A percentile compares a stretch with the other conserved stretches of the same genome.
phyloP scores from a whole-genome alignment of 2,888 invertebrate species.

The Drosophila limbata region DNA sequence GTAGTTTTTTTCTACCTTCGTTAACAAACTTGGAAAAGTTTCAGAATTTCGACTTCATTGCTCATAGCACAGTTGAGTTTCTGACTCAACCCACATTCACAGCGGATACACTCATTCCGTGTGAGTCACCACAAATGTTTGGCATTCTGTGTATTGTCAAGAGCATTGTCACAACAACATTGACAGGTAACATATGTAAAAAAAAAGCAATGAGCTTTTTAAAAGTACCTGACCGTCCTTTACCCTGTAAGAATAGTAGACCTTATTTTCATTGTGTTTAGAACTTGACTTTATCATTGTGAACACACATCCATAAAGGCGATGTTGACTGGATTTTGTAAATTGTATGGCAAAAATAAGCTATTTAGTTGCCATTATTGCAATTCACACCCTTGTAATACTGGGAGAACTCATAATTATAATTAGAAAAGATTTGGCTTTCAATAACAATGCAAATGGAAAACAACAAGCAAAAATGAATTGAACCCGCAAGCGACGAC shows the following conservation, averaged over 20 bases:
- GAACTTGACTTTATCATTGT: too few relatives aligned
- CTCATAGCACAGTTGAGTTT: too few relatives aligned
- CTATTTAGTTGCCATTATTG: conserved; percentile 16
- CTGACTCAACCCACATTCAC: too few relatives aligned
- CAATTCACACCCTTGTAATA: conserved; percentile 27
- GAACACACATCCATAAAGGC: too few relatives aligned
- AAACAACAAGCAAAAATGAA: conserved; percentile 14
- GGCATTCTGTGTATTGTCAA: conserved; percentile 31
- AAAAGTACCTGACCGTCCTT: too few relatives aligned
- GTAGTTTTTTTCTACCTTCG: too few relatives aligned
- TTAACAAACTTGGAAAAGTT: too few relatives aligned
- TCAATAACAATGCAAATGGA: conserved; percentile 46
- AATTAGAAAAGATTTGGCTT: conserved; percentile 63
- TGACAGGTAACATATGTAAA: conserved; percentile 28
- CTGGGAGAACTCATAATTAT: conserved; percentile 43
- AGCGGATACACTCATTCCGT: conserved; percentile 26
- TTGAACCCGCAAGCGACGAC: not conserved
- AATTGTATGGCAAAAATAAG: not conserved
- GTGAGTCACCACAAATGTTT: conserved; percentile 43
- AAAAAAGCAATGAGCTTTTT: not conserved
- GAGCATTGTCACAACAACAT: conserved; percentile 33
- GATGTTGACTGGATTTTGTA: too few relatives aligned
- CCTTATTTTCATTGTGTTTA: too few relatives aligned
- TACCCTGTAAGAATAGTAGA: too few relatives aligned
- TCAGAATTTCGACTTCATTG: too few relatives aligned